Conservation (phyloP, 2,113 vertebrate species). For the Sigmodon hispidus region DNA sequence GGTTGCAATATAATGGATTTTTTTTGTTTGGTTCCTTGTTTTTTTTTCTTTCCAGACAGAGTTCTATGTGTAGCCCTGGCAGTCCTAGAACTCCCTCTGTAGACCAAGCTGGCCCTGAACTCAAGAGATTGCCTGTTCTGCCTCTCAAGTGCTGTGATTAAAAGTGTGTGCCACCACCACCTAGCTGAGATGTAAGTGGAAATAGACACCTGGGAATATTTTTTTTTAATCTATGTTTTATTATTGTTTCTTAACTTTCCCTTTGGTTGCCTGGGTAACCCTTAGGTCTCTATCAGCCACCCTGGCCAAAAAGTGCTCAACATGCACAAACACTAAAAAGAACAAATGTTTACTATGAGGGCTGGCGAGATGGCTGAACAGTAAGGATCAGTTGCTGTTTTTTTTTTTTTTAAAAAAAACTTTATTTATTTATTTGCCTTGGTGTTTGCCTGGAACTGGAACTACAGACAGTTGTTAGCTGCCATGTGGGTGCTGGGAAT, state of each 20-base stretch:
- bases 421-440: too few species aligned
- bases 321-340: neutral
- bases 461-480: too few species aligned
- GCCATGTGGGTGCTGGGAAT: too few species aligned
- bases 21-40: neutral
- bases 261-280: neutral
- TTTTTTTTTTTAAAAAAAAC: too few species aligned
- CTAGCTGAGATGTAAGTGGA: neutral
- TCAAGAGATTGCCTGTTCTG: neutral
- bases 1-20: neutral
- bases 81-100: neutral
- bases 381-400: neutral
- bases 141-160: neutral
- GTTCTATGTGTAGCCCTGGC: neutral
- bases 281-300: neutral
- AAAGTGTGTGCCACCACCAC: neutral
- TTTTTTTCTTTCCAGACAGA: neutral
- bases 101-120: neutral
- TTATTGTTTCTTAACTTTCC: slow-evolving; percentile 20
- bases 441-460: too few species aligned
- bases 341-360: neutral
- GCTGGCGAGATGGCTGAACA: neutral
- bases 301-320: neutral
- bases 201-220: neutral
- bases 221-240: too few species aligned